Evolutionary conservation across 2,113 vertebrate species (phyloP).

Genomic region (Zosterops pallidus): DNA sequence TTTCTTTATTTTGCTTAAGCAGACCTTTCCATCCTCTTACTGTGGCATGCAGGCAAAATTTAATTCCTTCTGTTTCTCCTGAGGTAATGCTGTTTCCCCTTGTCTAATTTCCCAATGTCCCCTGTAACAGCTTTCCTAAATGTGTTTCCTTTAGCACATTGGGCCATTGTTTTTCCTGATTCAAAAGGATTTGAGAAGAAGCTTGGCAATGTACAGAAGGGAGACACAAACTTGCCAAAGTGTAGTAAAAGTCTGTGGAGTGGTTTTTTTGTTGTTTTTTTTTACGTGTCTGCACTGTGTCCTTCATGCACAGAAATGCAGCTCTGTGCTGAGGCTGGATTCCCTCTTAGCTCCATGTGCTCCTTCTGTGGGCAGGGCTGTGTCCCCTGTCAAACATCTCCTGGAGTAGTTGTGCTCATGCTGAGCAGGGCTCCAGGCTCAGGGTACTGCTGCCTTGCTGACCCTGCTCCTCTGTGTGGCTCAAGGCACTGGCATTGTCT

Average conservation of each 20-base stretch:
- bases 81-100: background rate
- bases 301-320: background rate
- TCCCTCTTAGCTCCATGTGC: background rate
- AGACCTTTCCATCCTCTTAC: background rate
- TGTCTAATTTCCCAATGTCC: background rate
- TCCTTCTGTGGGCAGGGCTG: background rate
- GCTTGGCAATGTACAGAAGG: background rate
- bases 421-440: background rate
- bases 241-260: background rate
- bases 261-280: background rate
- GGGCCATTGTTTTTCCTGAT: background rate
- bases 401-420: background rate
- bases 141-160: background rate
- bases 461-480: background rate
- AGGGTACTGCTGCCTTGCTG: background rate
- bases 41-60: background rate
- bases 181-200: background rate
- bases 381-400: background rate
- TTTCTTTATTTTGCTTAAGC: background rate
- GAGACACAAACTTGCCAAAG: background rate
- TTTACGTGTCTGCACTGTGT: background rate
- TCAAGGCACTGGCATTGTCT: background rate
- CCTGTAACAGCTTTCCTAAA: background rate
- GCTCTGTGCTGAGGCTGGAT: background rate
- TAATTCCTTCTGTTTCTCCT: constrained; percentile 23